Evolutionary conservation across 2,797 vertebrate species (phyloP), one percentile per base, ranked within the genome.

Genomic region (Gallinago stenura): DNA sequence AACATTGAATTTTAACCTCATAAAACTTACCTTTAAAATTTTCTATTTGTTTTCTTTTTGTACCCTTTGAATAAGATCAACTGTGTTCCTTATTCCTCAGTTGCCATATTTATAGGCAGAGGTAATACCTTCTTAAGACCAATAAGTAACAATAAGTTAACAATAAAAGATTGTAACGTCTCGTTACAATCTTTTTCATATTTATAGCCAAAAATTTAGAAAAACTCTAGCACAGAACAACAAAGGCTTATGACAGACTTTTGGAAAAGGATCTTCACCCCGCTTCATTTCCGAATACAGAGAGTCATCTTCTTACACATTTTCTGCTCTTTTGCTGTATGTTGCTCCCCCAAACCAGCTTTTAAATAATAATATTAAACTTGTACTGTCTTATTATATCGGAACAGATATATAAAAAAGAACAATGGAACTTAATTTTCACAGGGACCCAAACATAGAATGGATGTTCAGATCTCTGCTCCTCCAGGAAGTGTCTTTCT

Each of bases 321-420:
- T 78, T 82, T 15, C 45, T 65, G 10, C 2, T 65, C 22, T 70
- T 93, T 54, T 60, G 37, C 15, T 41, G 13, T 19, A 79, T 31
- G 17, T 60, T 77, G 60, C 15, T n/a, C 25, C 11, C n/a, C 11
- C 0, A 28, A 54, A 26, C 0, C 1, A 11, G 8, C 33, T 26
- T 68, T 88, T 78, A 73, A 51, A 78, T 48, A 62, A 30, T 58
- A 35, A 16, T 13, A 2, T 57, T 72, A 56, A 6, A 33, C 6
- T 83, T 65, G 7, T 28, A 39, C 11, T 24, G 2, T 64, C 13
- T 2, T 20, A 21, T 10, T 66, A 25, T 43, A 24, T 30, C 61
- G 12, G 64, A 68, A 45, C 7, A 69, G 17, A 26, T 6, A 35
- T 45, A 30, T n/a, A 53, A 78, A 78, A 51, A 8, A 13, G 17